Base-by-base conservation (phyloP, 2,797 vertebrate genomes). In the Micropoecilia bifurca region DNA sequence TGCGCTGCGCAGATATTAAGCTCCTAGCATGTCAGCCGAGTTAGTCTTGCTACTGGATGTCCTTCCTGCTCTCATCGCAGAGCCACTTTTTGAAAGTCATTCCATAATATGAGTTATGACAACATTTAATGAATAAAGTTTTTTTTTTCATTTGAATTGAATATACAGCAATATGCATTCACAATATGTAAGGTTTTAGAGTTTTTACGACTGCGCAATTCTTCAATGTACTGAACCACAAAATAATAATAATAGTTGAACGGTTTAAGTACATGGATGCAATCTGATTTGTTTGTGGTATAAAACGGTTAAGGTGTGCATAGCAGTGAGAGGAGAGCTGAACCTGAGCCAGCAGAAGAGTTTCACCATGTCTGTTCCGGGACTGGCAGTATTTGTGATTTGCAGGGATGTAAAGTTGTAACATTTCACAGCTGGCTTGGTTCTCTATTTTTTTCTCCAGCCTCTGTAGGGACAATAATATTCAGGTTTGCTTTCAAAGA, bases 401-500 rank as follows among this genome's bases (percentile, higher is more conserved):
- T 71, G 5, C 46, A 39, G 63, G 36, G 30, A 55, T 39, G 5
- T 77, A 13, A 43, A 39, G 22, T 39, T 8, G 4, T 30, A 28
- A n/a, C 46, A 66, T 66, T 48, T 66, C 28, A 46, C n/a, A 36
- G 30, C 43, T 68, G 30, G 30, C 20, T 59, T 59, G 6, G 10
- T 45, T 59, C 46, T 72, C 20, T 36, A 10, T 45, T 72, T 53
- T 7, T 10, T n/a, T 41, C 41, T 41, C 41, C 47, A 68, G 5
- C 68, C 45, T 43, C 57, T 9, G 6, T 36, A 45, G 47, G 48
- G 13, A 53, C 6, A 5, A 74, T 50, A 30, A 74, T 50, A 53
- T 66, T 73, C 14, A 50, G 66, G 14, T 43, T 80, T 53, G 50
- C 41, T n/a, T 30, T 72, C 28, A 73, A 77, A 66, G 73, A 63